Base-by-base conservation (phyloP, 92 coral and sea anemone species). In the Virgularia gustaviana region DNA sequence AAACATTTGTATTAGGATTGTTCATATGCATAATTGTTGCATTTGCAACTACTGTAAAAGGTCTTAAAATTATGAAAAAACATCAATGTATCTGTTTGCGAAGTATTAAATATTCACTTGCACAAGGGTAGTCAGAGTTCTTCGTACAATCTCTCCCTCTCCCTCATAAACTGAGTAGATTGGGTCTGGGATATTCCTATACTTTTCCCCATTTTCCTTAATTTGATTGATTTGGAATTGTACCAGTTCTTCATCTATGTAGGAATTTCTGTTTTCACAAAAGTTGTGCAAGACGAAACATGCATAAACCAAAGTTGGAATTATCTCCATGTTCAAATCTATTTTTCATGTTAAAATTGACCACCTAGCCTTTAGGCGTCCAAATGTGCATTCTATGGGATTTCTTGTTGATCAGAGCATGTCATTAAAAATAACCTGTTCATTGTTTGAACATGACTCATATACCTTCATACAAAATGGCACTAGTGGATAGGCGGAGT, bases 381-480 rank as follows among this genome's bases (percentile, higher is more conserved):
- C 85, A 81, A 74, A 81, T 34, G 86, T 82, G 70, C 86, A 68
- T 60, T 82, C 78, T 4, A 70, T 82, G 24, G 70, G 74, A 62
- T 76, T 82, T 20, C 78, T 67, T 23, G 86, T 82, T 41, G 82
- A 54, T 27, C 81, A 57, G 76, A 81, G 43, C 70, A 73, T 73
- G 57, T 63, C 65, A 68, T 80, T 80, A 30, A 75, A 74, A 64
- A 81, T 35, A 18, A 80, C 74, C 49, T 79, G 73, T 28, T 63
- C 37, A 49, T 73, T 72, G 11, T 43, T 80, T 66, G 81, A 27
- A 24, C 80, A 73, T 35, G 85, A 29, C 19, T 80, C 85, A 73
- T 63, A 80, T 57, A 61, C 80, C 63, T 80, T 80, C 80, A 81
- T 81, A 59, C 85, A 81, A 76, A 67, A 82, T 18, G 78, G 75